Evolutionary conservation across 2,113 vertebrate genomes (phyloP).

Genomic region (Siniperca knerii): DNA sequence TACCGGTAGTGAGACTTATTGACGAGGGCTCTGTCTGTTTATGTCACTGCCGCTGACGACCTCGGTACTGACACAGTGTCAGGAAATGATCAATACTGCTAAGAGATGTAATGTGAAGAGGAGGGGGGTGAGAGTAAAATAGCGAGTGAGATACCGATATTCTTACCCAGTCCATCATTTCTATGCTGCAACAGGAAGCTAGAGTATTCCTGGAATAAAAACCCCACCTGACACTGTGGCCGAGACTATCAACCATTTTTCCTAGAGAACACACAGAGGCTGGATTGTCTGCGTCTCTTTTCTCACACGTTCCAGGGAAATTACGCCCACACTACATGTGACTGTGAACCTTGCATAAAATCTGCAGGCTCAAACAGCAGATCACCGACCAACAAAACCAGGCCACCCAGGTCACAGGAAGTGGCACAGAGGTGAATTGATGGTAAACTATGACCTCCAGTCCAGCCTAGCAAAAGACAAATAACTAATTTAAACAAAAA

Average conservation of each 20-base stretch:
- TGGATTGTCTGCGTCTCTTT: conserved; percentile 49
- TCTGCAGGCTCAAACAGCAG: conserved; percentile 43
- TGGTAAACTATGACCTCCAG: conserved; percentile 14
- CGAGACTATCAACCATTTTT: conserved; percentile 30
- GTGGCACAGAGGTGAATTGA: conserved; percentile 33
- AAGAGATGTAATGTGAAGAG: conserved; percentile 68
- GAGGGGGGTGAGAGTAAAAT: neutral
- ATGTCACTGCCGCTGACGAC: conserved; percentile 72
- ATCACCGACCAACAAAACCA: conserved; percentile 37
- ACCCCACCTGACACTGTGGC: conserved; percentile 36
- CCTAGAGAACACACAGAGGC: conserved; percentile 56
- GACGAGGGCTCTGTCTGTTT: conserved; percentile 67
- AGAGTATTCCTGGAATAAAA: neutral
- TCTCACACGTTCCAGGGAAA: conserved; percentile 47
- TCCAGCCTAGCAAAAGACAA: neutral
- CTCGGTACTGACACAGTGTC: conserved; percentile 66
- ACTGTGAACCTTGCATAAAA: conserved; percentile 50
- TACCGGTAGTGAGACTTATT: conserved; percentile 65
- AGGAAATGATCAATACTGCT: conserved; percentile 79
- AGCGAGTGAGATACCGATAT: neutral
- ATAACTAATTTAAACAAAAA: neutral
- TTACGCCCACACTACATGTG: conserved; percentile 57
- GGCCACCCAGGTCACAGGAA: conserved; percentile 56
- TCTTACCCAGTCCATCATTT: conserved; percentile 6
- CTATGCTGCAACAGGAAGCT: conserved; percentile 46